A percentile compares a stretch with the other conserved stretches of the same genome.
phyloP scores from a whole-genome alignment of 2,888 invertebrate genomes.

The Autographa gamma region DNA sequence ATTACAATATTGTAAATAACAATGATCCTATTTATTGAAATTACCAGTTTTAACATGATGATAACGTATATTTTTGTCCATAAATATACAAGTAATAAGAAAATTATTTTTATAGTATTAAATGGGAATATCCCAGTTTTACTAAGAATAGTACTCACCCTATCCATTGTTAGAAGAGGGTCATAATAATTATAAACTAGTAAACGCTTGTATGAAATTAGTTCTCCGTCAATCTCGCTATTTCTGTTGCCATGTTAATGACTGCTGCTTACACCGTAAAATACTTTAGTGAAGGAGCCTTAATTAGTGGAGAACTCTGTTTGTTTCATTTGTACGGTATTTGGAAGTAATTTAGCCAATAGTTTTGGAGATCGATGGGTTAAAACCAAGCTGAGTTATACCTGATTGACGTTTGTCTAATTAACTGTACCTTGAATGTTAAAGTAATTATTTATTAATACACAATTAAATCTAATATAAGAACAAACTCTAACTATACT shows the following conservation, averaged over 20 bases:
- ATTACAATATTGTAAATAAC: neutral
- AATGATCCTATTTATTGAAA: neutral
- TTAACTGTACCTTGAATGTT: no score
- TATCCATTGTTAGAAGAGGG: slow-evolving; percentile 58
- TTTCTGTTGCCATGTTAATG: slow-evolving; percentile 78
- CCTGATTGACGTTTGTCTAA: neutral
- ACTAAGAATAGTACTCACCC: slow-evolving; percentile 43
- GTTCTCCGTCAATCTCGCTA: slow-evolving; percentile 78
- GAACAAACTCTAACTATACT: no score
- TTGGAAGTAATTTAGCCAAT: slow-evolving; percentile 41
- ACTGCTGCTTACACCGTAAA: slow-evolving; percentile 73
- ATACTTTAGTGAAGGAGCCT: slow-evolving; percentile 71
- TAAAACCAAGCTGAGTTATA: neutral
- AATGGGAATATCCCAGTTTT: neutral
- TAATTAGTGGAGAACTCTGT: slow-evolving; percentile 70
- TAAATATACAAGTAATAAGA: no score
- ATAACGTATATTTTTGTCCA: no score
- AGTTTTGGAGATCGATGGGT: slow-evolving; percentile 31
- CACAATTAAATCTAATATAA: no score
- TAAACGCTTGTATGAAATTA: slow-evolving; percentile 79
- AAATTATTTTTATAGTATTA: no score
- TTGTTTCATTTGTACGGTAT: slow-evolving; percentile 55
- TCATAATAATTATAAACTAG: slow-evolving; percentile 76
- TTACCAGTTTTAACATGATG: neutral
- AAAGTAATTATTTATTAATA: no score